phyloP scores from a whole-genome alignment of 2,797 vertebrate genomes.

The Phoeniculus purpureus region DNA sequence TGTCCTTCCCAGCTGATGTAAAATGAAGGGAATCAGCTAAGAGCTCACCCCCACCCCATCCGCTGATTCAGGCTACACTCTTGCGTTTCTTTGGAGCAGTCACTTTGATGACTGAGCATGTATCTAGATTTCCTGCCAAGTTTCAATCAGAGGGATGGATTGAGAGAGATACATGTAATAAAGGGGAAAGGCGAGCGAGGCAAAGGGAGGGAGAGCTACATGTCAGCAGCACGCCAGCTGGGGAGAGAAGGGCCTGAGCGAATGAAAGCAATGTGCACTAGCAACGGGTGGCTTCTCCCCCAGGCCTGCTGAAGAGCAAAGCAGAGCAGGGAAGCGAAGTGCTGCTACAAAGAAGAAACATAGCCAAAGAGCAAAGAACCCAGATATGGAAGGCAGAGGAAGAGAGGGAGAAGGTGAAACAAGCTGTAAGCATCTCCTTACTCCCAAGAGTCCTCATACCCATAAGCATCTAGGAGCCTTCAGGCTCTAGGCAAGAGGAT shows the following conservation, averaged over 20 bases:
- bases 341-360: not conserved
- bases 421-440: not conserved
- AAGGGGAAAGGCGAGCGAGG: not conserved
- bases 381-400: not conserved
- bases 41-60: not conserved
- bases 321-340: not conserved
- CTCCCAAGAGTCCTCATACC: not conserved
- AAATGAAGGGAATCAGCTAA: not conserved
- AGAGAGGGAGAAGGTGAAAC: not conserved
- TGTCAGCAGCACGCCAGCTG: not conserved
- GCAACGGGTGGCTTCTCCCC: not conserved
- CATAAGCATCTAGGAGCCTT: not conserved
- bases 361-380: not conserved
- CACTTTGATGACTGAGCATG: not conserved
- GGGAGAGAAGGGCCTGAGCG: not conserved
- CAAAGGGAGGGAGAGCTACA: not conserved
- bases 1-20: not conserved
- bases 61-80: not conserved
- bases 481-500: not conserved
- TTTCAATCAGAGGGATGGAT: constrained; percentile 37
- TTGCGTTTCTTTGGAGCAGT: not conserved
- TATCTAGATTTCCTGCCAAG: constrained; percentile 32
- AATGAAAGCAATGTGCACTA: not conserved
- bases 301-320: not conserved
- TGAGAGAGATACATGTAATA: not conserved